Percentiles rank a stretch among this genome's conserved stretches.
Evolutionary conservation across 2,797 vertebrate genomes (phyloP).

Genomic region (Sarcophilus harrisii): DNA sequence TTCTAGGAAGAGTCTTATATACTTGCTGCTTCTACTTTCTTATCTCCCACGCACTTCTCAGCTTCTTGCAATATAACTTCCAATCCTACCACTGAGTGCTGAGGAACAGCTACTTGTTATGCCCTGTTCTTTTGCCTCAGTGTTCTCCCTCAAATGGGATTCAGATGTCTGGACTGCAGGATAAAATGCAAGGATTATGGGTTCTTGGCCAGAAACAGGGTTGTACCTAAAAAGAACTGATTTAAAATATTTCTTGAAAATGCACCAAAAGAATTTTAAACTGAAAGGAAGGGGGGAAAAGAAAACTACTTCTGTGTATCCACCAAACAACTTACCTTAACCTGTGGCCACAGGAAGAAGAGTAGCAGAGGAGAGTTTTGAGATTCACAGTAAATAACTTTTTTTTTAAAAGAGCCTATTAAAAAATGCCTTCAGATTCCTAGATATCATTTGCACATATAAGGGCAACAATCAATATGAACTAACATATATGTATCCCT

Average conservation of each 20-base stretch:
- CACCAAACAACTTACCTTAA: background rate
- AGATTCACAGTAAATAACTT: background rate
- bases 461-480: background rate
- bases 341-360: background rate
- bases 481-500: background rate
- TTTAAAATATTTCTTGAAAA: background rate
- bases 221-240: background rate
- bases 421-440: background rate
- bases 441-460: background rate
- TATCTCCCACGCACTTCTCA: background rate
- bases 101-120: background rate
- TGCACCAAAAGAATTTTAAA: background rate
- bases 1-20: background rate
- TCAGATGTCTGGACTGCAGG: background rate
- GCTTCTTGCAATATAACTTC: background rate
- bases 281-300: background rate
- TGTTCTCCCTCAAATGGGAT: background rate
- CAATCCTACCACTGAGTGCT: background rate
- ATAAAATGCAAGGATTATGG: background rate
- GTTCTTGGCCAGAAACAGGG: background rate
- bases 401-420: background rate
- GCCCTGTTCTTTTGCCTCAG: background rate
- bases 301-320: background rate
- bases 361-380: background rate
- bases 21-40: background rate